Conservation (phyloP, 2,888 invertebrate species). For the Ectemnius lituratus region DNA sequence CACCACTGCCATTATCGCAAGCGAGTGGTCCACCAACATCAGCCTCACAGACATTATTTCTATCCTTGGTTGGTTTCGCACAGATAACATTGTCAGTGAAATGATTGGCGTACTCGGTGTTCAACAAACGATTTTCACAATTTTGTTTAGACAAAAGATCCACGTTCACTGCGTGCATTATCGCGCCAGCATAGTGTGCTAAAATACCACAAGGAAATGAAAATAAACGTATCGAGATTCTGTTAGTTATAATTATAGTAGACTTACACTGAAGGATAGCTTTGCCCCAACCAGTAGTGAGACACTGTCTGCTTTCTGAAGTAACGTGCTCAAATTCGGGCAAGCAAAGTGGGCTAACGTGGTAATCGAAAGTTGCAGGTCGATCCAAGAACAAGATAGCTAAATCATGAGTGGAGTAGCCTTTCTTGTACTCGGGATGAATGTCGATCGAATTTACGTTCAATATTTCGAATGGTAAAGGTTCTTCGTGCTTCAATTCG, state of each 20-base stretch:
- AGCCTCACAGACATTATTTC: slow-evolving; percentile 88
- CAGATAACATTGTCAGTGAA: slow-evolving; percentile 85
- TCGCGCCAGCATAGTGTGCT: slow-evolving; percentile 87
- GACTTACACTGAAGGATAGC: slow-evolving; percentile 86
- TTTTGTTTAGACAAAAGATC: slow-evolving; percentile 82
- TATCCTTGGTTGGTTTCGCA: slow-evolving; percentile 81
- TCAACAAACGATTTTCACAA: slow-evolving; percentile 81
- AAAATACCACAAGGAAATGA: slow-evolving; percentile 7
- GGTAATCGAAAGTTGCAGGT: slow-evolving; percentile 81
- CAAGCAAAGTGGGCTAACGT: slow-evolving; percentile 87
- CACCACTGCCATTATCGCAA: slow-evolving; percentile 85
- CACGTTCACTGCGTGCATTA: slow-evolving; percentile 87
- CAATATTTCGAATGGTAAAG: slow-evolving; percentile 87
- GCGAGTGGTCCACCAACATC: slow-evolving; percentile 91
- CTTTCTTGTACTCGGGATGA: slow-evolving; percentile 85
- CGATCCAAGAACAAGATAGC: slow-evolving; percentile 85
- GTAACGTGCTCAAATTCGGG: slow-evolving; percentile 74
- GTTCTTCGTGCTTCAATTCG: slow-evolving; percentile 83
- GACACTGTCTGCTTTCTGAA: slow-evolving; percentile 80
- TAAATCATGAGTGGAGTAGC: slow-evolving; percentile 83
- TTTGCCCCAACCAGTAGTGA: slow-evolving; percentile 92
- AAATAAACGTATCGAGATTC: too few species aligned
- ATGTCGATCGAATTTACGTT: slow-evolving; percentile 84
- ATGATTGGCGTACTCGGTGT: slow-evolving; percentile 81
- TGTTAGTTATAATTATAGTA: neutral